Evolutionary conservation across 2,888 invertebrate genomes (phyloP).

Genomic region (Cybosia mesomella): DNA sequence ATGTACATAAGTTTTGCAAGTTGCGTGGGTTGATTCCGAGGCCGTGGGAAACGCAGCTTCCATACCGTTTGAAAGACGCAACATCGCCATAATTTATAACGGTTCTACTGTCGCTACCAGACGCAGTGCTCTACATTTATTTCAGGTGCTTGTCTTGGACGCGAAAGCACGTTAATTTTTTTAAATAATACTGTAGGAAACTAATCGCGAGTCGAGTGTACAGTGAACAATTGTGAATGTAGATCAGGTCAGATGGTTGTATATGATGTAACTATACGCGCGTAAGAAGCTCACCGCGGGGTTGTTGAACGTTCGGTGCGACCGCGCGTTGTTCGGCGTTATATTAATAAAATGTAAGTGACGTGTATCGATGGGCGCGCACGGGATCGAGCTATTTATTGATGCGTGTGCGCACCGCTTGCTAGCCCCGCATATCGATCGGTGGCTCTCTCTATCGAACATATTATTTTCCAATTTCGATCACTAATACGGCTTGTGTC

Average conservation of each 20-base stretch:
- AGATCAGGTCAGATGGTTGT: slow-evolving; percentile 58
- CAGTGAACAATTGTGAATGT: slow-evolving; percentile 55
- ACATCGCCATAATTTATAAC: slow-evolving; percentile 68
- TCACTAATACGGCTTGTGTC: slow-evolving; percentile 43
- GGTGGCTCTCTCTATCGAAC: slow-evolving; percentile 53
- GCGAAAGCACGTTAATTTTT: slow-evolving; percentile 16
- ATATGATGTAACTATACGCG: slow-evolving; percentile 71
- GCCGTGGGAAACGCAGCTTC: slow-evolving; percentile 78
- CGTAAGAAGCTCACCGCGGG: slow-evolving; percentile 71
- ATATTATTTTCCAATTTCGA: slow-evolving; percentile 46
- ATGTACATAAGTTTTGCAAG: slow-evolving; percentile 65
- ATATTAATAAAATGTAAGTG: slow-evolving; percentile 84
- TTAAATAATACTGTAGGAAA: slow-evolving; percentile 22
- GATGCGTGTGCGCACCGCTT: slow-evolving; percentile 74
- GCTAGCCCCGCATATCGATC: slow-evolving; percentile 63
- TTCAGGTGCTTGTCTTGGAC: slow-evolving; percentile 20
- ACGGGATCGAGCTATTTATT: slow-evolving; percentile 80
- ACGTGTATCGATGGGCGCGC: slow-evolving; percentile 80
- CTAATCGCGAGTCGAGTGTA: slow-evolving; percentile 33
- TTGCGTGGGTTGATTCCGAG: slow-evolving; percentile 63
- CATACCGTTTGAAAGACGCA: slow-evolving; percentile 52
- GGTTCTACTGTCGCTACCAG: slow-evolving; percentile 55
- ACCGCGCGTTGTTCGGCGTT: slow-evolving; percentile 74
- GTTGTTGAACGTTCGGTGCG: slow-evolving; percentile 80
- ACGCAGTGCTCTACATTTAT: slow-evolving; percentile 54